Base-by-base conservation (phyloP, 2,113 vertebrate genomes). In the Rhinolophus ferrumequinum region DNA sequence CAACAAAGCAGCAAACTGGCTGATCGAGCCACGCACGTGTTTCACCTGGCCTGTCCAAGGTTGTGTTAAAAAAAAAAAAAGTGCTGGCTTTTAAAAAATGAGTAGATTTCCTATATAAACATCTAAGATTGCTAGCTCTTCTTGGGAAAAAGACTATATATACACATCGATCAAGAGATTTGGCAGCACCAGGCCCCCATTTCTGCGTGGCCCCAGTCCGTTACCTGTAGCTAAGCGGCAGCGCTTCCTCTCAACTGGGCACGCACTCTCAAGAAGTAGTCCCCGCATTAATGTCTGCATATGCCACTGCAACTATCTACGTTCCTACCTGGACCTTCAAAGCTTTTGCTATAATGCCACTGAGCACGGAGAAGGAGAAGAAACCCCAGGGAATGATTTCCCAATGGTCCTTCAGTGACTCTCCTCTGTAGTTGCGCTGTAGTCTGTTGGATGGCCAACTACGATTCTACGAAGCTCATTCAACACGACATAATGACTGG, bases 381-480 rank as follows among this genome's bases (percentile, higher is more conserved):
- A 62, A 90, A 75, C 38, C 60, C 47, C 62, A 70, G 60, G 22
- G 50, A 79, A 50, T 18, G 22, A 97, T 52, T 33, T 93, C 70
- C 35, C 28, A 28, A 33, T 62, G 35, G 5, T 28, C 93, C 54
- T 89, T n/a, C 0, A 93, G 18, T 82, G 50, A 81, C 18, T 79
- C 66, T 22, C 12, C 12, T 87, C 87, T 77, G 81, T 10, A 93
- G 83, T 30, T 38, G 82, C 97, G 89, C 58, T 26, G 44, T 28
- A 83, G 85, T 44, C 56, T 82, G 72, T 11, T n/a, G 38, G n/a
- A 72, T 44, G 66, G 70, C 28, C 88, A 95, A 83, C 44, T 87
- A 41, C 88, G 94, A 85, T 66, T 41, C 73, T 54, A 44, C 67
- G 54, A 90, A 95, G 77, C 83, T 72, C 85, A 77, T 62, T 84